These are phyloP conservation scores for Callinectes sapidus DNA, from an alignment of 2,888 invertebrate genomes.

Conservation along the genomic window DNA sequence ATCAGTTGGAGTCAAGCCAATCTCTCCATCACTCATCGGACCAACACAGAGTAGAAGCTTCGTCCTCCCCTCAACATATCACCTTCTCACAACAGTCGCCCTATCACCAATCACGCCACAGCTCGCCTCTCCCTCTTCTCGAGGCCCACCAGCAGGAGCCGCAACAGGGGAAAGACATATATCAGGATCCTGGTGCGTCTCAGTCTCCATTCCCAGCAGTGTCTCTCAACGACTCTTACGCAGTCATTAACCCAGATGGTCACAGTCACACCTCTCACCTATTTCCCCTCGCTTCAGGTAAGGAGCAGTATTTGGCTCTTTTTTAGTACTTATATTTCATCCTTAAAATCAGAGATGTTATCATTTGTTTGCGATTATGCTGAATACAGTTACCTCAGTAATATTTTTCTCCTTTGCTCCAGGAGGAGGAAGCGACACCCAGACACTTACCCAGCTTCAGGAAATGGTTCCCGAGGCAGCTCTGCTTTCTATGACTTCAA, in stretches of 20 bases:
- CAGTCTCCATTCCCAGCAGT: background rate
- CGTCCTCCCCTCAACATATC: background rate
- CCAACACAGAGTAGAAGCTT: background rate
- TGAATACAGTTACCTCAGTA: background rate
- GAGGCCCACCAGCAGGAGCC: background rate
- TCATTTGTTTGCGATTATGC: background rate
- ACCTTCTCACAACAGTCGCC: background rate
- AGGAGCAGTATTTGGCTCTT: background rate
- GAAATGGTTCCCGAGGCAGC: background rate
- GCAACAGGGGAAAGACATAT: background rate
- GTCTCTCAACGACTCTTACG: background rate
- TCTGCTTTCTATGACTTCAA: background rate
- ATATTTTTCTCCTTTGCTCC: background rate
- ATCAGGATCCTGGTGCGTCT: background rate
- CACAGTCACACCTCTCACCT: background rate
- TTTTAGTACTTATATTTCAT: background rate
- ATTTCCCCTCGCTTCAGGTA: background rate
- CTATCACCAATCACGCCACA: background rate
- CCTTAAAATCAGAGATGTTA: background rate
- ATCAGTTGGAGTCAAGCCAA: background rate
- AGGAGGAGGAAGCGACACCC: background rate
- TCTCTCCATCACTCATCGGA: background rate
- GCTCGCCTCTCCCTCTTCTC: background rate
- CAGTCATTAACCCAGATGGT: background rate
- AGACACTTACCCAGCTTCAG: background rate